These are phyloP conservation scores for Sphenopsis melanotis DNA, from an alignment of 2,797 vertebrate genomes.

Conservation along the genomic window DNA sequence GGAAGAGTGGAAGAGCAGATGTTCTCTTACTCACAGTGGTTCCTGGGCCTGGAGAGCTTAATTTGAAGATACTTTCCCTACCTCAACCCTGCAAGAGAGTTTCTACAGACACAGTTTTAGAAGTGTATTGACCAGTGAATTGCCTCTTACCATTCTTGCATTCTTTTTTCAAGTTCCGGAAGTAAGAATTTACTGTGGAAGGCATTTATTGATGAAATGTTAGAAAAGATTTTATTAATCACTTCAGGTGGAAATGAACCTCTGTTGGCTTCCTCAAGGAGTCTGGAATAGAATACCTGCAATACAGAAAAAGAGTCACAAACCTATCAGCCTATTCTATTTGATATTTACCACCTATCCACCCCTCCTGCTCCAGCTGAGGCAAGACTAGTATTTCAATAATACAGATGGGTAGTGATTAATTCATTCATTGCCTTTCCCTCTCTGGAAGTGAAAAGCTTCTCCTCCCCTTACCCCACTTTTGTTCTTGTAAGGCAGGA, in stretches of 20 bases:
- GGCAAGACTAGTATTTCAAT: background rate
- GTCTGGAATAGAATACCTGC: constrained; percentile 89
- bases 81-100: background rate
- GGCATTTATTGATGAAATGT: constrained; percentile 90
- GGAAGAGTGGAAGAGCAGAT: background rate
- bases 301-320: constrained; percentile 14
- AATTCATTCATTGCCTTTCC: background rate
- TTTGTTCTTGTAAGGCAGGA: background rate
- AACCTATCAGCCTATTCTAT: background rate
- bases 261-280: constrained; percentile 91
- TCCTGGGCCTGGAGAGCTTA: background rate
- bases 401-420: background rate
- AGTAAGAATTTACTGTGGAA: constrained; percentile 96
- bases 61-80: background rate
- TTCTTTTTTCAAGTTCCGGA: constrained; percentile 93
- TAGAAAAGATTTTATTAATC: constrained; percentile 97
- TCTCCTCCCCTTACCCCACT: background rate
- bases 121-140: background rate
- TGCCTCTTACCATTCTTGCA: constrained; percentile 91
- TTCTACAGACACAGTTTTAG: background rate
- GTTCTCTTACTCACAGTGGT: background rate
- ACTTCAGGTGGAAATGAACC: constrained; percentile 92
- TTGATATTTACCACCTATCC: background rate
- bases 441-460: background rate
- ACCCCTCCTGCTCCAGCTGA: background rate